Base-by-base conservation (phyloP, 2,888 invertebrate genomes). In the Oxytorus armatus region DNA sequence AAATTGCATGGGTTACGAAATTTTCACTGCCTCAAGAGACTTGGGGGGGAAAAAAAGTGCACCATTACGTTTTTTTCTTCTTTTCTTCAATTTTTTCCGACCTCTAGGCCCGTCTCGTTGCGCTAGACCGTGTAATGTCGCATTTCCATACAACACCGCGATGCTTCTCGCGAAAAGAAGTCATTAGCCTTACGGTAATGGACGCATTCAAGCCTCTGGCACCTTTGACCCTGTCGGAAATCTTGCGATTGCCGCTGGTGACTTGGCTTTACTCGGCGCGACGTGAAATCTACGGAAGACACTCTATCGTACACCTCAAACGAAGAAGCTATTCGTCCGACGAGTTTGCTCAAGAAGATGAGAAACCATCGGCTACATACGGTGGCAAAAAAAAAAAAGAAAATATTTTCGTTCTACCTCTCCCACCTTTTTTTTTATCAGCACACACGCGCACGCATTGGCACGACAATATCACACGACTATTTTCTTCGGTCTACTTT, bases 261-360 rank as follows among this genome's bases (percentile, higher is more conserved):
- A 29, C 33, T n/a, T n/a, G 68, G n/a, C 49, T 68, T 74, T 73
- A 57, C 65, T 8, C 36, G 7, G 10, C 1, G 36, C 16, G 59
- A 21, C 68, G 72, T 68, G 61, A 68, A 76, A 76, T 68, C 51
- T 42, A 44, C 51, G 44, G n/a, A 70, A 55, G 79, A 21, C 55
- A 61, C 76, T 70, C 21, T 49, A 36, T 16, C 73, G 16, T 25
- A 68, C 68, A 55, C 63, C 63, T 51, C 80, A 49, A n/a, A 72
- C 74, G 76, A 68, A 70, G 55, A 65, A 79, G 65, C 68, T 78
- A 80, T 83, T 82, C 73, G 81, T 44, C n/a, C 81, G 76, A 77
- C 82, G 83, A 86, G 86, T 90, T 89, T 90, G 85, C 88, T 74
- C 84, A 86, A 83, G 83, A 33, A 89, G 86, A 89, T 88, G 87